Base-by-base conservation (phyloP, 1,140 invertebrate genomes). In the Bombus huntii region DNA sequence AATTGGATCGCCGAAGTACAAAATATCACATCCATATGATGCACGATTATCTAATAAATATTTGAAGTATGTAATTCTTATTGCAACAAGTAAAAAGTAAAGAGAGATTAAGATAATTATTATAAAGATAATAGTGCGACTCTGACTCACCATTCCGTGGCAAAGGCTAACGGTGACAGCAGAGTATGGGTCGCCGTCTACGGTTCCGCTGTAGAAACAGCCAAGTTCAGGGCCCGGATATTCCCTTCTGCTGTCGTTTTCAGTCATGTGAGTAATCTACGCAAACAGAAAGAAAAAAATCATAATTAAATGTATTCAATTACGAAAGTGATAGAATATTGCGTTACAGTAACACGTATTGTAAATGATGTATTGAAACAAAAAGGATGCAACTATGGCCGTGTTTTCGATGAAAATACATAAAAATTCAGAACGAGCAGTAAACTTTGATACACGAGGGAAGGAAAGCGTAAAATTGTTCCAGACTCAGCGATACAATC, bases 121-220 rank as follows among this genome's bases (percentile, higher is more conserved):
- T 53, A 53, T 22, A 53, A 53, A 53, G 47, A 53, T 78, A 5
- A 37, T 59, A 31, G 5, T 3, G 25, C 44, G 65, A 96, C 96
- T 18, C 6, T 68, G 65, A 96, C 96, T 97, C 91, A 97, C 97
- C 97, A 98, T 97, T 93, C 97, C 97, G 91, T 97, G 96, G 93
- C 97, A 98, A 68, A 98, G 95, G 85, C 96, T 97, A 87, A 98
- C 97, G 39, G 96, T 96, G 37, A 98, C 97, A 44, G 94, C 93
- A 18, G 97, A 97, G 83, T 95, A 92, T 37, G 95, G 93, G 93
- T 97, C 97, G n/a, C 96, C 97, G 74, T 96, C 93, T 22, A 98
- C 96, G 79, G 94, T 94, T 74, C 97, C 97, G 42, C 95, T 96
- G 92, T 97, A 98, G 92, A 97, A 97, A 93, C 97, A 98, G 28